Conservation (phyloP, 1,140 invertebrate species). For the Stegodyphus dumicola region DNA sequence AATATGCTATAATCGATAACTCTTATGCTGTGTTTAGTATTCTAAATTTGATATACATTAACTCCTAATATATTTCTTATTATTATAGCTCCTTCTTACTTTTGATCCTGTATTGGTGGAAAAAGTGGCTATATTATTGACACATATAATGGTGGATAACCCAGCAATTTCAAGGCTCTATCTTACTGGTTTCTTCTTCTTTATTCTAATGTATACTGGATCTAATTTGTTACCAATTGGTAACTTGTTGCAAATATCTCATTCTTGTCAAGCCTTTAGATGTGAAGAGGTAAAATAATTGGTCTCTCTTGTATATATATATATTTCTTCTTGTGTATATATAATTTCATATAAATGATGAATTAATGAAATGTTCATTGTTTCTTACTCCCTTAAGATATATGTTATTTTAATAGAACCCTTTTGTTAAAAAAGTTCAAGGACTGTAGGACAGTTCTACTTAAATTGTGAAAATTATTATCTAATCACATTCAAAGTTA, state of each 20-base stretch:
- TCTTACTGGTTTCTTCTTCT: slow-evolving; percentile 96
- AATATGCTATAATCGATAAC: too few relatives aligned
- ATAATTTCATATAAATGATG: too few relatives aligned
- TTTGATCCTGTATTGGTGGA: slow-evolving; percentile 98
- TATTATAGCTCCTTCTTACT: slow-evolving; percentile 84
- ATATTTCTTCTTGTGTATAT: too few relatives aligned
- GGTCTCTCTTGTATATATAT: not conserved
- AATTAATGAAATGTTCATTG: too few relatives aligned
- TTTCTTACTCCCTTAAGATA: too few relatives aligned
- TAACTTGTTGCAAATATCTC: slow-evolving; percentile 91
- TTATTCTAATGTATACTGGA: slow-evolving; percentile 99
- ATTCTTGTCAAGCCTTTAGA: slow-evolving; percentile 93
- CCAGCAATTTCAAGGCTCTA: slow-evolving; percentile 94
- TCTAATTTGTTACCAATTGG: slow-evolving; percentile 97
- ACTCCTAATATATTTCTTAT: slow-evolving; percentile 20
- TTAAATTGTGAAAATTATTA: too few relatives aligned
- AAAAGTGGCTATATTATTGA: slow-evolving; percentile 81
- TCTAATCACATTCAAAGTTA: too few relatives aligned
- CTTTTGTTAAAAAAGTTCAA: too few relatives aligned
- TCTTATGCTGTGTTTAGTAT: too few relatives aligned
- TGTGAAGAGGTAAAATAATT: slow-evolving; percentile 81
- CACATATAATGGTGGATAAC: slow-evolving; percentile 93
- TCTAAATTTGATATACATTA: too few relatives aligned
- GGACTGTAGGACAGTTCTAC: too few relatives aligned
- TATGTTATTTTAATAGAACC: too few relatives aligned